Percentiles rank a stretch among this genome's conserved stretches.
Evolutionary conservation across 1,140 invertebrate genomes (phyloP).

Genomic region (Colletes gigas): DNA sequence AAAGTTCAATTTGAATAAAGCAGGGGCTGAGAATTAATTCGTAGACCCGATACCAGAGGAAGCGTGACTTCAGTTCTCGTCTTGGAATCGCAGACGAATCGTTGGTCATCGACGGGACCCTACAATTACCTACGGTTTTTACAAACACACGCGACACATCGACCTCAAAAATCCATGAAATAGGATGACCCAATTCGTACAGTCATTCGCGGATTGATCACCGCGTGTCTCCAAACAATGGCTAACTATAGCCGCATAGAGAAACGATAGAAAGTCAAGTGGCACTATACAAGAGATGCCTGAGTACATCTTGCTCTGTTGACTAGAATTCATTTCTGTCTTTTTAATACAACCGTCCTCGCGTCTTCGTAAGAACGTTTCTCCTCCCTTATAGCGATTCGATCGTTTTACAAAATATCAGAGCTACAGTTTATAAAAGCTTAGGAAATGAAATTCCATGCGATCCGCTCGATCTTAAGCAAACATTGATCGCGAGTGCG

Average conservation of each 20-base stretch:
- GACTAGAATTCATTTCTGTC: constrained; percentile 45
- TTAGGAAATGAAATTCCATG: constrained; percentile 26
- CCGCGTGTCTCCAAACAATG: neutral
- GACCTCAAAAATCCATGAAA: constrained; percentile 22
- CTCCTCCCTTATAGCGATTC: neutral
- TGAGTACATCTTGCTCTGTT: constrained; percentile 32
- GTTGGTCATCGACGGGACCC: constrained; percentile 7
- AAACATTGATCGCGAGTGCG: constrained; percentile 40
- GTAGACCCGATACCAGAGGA: too few relatives aligned
- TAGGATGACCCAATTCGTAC: constrained; percentile 18
- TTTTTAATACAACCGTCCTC: neutral
- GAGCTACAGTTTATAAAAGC: constrained; percentile 29
- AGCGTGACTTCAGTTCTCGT: too few relatives aligned
- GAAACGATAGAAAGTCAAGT: constrained; percentile 45
- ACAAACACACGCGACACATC: constrained; percentile 22
- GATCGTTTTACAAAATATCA: neutral
- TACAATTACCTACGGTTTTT: constrained; percentile 4
- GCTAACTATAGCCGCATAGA: constrained; percentile 25
- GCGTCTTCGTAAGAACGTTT: neutral
- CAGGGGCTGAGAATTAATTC: too few relatives aligned
- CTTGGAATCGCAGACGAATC: neutral
- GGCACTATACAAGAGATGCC: constrained; percentile 50
- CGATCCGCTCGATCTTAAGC: constrained; percentile 45
- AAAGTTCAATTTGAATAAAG: too few relatives aligned
- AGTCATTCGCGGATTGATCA: constrained; percentile 1